phyloP scores from a whole-genome alignment of 2,888 invertebrate genomes.

The Heliconius ismenius region DNA sequence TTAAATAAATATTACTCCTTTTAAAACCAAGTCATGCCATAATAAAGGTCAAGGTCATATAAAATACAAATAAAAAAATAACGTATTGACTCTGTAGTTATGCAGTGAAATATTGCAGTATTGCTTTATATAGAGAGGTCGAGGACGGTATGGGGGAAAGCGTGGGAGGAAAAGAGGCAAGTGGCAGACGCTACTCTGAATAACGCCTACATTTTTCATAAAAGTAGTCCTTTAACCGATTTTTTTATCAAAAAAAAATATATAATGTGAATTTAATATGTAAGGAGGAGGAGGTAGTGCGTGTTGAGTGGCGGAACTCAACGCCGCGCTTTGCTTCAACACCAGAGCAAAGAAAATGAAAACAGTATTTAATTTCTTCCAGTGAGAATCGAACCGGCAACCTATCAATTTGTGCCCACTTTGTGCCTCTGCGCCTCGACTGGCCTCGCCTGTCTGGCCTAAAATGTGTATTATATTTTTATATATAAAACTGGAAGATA shows the following conservation, averaged over 20 bases:
- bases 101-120: constrained; percentile 18
- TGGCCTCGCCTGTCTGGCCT: no score
- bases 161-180: constrained; percentile 4
- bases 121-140: constrained; percentile 10
- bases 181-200: constrained; percentile 9
- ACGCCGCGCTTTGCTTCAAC: no score
- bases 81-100: neutral
- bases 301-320: no score
- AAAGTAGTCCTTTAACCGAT: constrained; percentile 3
- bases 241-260: neutral
- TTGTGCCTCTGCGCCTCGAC: no score
- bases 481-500: no score
- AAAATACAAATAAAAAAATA: neutral
- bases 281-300: neutral
- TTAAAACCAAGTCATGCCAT: neutral
- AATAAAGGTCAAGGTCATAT: neutral
- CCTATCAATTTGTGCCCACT: no score
- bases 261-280: neutral
- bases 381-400: no score
- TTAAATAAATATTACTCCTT: neutral
- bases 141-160: constrained; percentile 3
- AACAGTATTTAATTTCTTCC: no score
- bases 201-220: constrained; percentile 9
- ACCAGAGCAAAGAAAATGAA: no score
- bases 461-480: no score